Percentiles rank a stretch among this genome's conserved stretches.
Evolutionary conservation across 2,797 vertebrate species (phyloP).

Genomic region (Tokudaia tokunoshimensis): DNA sequence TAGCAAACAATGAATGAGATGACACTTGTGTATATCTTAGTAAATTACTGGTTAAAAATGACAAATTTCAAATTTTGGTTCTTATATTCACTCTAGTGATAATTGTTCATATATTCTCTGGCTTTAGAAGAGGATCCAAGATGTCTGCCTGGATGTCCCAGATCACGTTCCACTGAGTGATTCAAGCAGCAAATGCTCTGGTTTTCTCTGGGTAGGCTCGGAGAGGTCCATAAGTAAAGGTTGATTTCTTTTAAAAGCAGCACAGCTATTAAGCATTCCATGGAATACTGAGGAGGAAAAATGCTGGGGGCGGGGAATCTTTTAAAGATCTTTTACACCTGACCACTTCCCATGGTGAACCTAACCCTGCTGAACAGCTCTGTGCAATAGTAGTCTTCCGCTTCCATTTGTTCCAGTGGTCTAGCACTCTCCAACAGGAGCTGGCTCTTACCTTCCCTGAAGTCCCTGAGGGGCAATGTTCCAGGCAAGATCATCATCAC

Average conservation of each 20-base stretch:
- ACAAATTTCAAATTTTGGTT: not conserved
- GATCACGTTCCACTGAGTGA: not conserved
- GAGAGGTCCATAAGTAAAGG: not conserved
- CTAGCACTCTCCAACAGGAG: not conserved
- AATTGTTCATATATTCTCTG: not conserved
- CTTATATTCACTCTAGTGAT: not conserved
- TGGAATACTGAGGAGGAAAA: not conserved
- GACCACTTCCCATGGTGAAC: not conserved
- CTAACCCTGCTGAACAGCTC: not conserved
- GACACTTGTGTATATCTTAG: not conserved
- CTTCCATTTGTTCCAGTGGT: not conserved
- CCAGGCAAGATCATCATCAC: conserved; percentile 97
- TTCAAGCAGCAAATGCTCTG: not conserved
- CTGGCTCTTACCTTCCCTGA: conserved; percentile 91
- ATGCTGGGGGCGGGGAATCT: not conserved
- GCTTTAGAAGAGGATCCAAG: conserved; percentile 4
- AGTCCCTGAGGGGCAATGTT: conserved; percentile 94
- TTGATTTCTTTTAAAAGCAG: not conserved
- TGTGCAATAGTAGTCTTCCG: not conserved
- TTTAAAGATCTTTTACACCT: not conserved
- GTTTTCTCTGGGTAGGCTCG: not conserved
- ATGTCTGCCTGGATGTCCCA: not conserved
- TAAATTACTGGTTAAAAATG: not conserved
- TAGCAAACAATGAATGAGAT: not conserved
- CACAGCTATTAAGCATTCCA: not conserved